Conservation (phyloP, 2,888 invertebrate species). For the Tipula confusa region DNA sequence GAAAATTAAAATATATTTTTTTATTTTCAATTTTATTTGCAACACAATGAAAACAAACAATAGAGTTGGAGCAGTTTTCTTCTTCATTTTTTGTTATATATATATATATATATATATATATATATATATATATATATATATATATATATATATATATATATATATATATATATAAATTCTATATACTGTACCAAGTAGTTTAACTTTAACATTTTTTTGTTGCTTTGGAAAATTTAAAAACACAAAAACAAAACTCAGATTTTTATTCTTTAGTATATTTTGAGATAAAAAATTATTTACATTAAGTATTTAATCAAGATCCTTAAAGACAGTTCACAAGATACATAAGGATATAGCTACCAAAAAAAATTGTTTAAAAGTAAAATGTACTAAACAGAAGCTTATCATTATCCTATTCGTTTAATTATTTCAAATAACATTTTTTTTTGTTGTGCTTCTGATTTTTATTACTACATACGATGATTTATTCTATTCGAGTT, state of each 20-base stretch:
- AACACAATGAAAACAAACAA: not conserved
- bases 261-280: not conserved
- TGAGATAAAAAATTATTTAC: not conserved
- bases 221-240: not conserved
- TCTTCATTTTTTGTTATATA: not conserved
- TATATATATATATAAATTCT: too few species aligned
- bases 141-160: not conserved
- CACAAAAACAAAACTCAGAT: not conserved
- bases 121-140: not conserved
- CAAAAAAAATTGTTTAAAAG: not conserved
- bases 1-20: not conserved
- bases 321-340: not conserved
- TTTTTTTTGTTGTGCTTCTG: not conserved
- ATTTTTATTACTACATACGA: not conserved
- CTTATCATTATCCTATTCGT: not conserved
- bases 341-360: not conserved
- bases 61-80: not conserved
- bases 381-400: not conserved
- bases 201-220: not conserved
- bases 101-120: not conserved
- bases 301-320: slow-evolving; percentile 16
- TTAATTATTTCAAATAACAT: not conserved
- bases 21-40: not conserved
- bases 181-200: not conserved
- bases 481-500: not conserved